Base-by-base conservation (phyloP, 92 coral and sea anemone genomes). In the Palythoa grandis region DNA sequence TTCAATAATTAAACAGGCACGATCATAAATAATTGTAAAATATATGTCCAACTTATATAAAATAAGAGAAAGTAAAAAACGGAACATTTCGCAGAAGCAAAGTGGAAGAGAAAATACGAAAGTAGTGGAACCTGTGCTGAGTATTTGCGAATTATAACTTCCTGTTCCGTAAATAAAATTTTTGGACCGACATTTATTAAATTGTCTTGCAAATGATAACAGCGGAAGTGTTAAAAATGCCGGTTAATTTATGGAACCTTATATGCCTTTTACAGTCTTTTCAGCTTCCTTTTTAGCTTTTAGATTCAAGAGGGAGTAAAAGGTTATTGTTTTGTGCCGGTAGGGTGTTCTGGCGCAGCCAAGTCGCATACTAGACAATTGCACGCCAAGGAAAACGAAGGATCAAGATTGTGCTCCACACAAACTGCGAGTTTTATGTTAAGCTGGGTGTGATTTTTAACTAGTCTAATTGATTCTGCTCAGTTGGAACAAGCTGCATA, bases 291-390 rank as follows among this genome's bases (percentile, higher is more conserved):
- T 67, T 23, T 5, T 12, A 54, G 74, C 74, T 76, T 54, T 76
- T 67, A 76, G 17, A 25, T 35, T 76, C 23, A 76, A 54, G 82
- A 54, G 67, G 40, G 63, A 11, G 14, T 17, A 76, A 76, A 54
- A 22, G 23, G 13, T 13, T 76, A 7, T 7, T 76, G 4, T 48
- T 20, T 52, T 23, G 1, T 74, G 2, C 19, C 61, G 61, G 11
- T 63, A 52, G 53, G 67, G 4, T 24, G 14, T 53, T 24, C 11
- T 12, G 48, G 48, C 67, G 63, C 66, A 22, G 22, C 17, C 4
- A 4, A 5, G 60, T 48, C 78, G 61, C 78, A 48, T 14, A 47
- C 20, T 22, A 19, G 78, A 50, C 24, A 74, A 74, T 35, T 74
- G 60, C 78, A 19, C 48, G 47, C 11, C 29, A 19, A 63, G 8